These are phyloP conservation scores for Hylomyscus alleni DNA, from an alignment of 2,797 vertebrate genomes.

Conservation along the genomic window DNA sequence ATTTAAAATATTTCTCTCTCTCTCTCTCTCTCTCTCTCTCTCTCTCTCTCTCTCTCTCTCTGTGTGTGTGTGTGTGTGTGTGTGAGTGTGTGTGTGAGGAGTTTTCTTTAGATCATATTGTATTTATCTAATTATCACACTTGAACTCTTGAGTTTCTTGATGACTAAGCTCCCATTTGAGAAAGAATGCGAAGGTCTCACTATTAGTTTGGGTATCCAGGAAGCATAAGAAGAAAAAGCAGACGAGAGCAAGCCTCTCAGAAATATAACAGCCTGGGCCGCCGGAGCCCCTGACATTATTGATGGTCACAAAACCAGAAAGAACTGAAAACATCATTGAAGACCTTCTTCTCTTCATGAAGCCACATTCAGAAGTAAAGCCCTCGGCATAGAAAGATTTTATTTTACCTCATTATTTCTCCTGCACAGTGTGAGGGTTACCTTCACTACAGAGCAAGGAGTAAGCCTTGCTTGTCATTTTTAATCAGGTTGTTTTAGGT, in stretches of 20 bases:
- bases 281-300: slow-evolving; percentile 2
- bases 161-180: slow-evolving; percentile 84
- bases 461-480: slow-evolving; percentile 91
- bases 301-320: slow-evolving; percentile 67
- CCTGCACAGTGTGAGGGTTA: slow-evolving; percentile 82
- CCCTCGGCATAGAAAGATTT: slow-evolving; percentile 77
- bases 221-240: slow-evolving; percentile 83
- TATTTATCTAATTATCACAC: slow-evolving; percentile 85
- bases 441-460: slow-evolving; percentile 87
- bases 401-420: slow-evolving; percentile 88
- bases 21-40: too few relatives aligned
- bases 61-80: not conserved
- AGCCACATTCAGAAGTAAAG: slow-evolving; percentile 64
- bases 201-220: slow-evolving; percentile 84
- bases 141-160: slow-evolving; percentile 78
- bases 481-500: slow-evolving; percentile 94
- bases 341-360: slow-evolving; percentile 66
- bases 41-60: too few relatives aligned
- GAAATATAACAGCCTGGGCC: slow-evolving; percentile 73
- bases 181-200: slow-evolving; percentile 84
- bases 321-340: slow-evolving; percentile 58
- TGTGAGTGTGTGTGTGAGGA: slow-evolving; percentile 74
- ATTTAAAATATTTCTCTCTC: slow-evolving; percentile 63
- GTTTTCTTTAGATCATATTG: slow-evolving; percentile 83
- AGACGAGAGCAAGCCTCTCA: slow-evolving; percentile 74